Conservation (phyloP, 2,888 invertebrate species). For the Ichneumoninae sp. region DNA sequence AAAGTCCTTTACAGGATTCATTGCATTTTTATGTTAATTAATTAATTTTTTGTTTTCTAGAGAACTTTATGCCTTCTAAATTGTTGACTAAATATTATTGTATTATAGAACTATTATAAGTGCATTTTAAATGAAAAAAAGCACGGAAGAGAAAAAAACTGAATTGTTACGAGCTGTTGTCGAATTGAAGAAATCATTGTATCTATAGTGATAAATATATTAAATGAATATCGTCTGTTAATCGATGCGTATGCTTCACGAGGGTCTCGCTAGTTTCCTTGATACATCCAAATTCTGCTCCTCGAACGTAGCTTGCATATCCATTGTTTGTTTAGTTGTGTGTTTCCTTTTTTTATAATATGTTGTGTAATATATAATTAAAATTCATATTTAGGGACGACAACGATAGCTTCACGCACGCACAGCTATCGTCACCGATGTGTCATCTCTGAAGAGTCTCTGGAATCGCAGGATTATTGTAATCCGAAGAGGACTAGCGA, state of each 20-base stretch:
- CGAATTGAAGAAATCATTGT: slow-evolving; percentile 60
- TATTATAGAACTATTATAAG: slow-evolving; percentile 26
- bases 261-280: slow-evolving; percentile 23
- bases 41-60: background rate
- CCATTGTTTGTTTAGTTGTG: slow-evolving; percentile 2
- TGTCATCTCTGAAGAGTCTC: slow-evolving; percentile 78
- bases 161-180: slow-evolving; percentile 64
- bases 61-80: background rate
- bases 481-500: slow-evolving; percentile 19
- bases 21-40: background rate
- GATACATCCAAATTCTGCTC: slow-evolving; percentile 31
- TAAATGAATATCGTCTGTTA: slow-evolving; percentile 56
- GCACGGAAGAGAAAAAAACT: slow-evolving; percentile 18
- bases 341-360: slow-evolving; percentile 32
- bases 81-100: slow-evolving; percentile 17
- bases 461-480: background rate
- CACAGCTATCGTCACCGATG: slow-evolving; percentile 74
- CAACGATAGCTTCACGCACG: slow-evolving; percentile 69
- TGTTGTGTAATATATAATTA: slow-evolving; percentile 59
- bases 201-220: slow-evolving; percentile 68
- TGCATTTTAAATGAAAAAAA: slow-evolving; percentile 48
- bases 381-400: slow-evolving; percentile 77
- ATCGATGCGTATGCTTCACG: slow-evolving; percentile 4
- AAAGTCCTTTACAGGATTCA: background rate
- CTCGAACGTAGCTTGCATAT: slow-evolving; percentile 28